Conservation (phyloP, 1,140 invertebrate genomes). For the Drosophila arawakana region DNA sequence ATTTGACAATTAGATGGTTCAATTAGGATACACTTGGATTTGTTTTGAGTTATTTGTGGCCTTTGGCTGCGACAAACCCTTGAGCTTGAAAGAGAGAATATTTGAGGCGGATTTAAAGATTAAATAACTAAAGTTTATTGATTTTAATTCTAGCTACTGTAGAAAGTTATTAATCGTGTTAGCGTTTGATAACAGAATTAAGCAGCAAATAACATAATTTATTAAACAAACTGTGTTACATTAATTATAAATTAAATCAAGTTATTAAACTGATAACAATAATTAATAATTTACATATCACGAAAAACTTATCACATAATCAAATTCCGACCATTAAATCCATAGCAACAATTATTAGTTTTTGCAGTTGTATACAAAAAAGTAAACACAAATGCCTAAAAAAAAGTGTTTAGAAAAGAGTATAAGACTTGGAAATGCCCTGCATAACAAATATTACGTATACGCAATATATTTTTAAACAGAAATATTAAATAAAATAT, state of each 20-base stretch:
- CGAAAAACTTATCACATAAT: constrained; percentile 52
- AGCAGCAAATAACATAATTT: not conserved
- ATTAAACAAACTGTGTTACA: constrained; percentile 2
- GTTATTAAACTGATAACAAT: constrained; percentile 1
- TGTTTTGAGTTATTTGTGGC: constrained; percentile 33
- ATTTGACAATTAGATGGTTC: constrained; percentile 42
- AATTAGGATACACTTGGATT: constrained; percentile 39
- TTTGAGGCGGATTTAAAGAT: not conserved
- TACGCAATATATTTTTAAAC: no score
- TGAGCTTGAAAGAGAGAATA: not conserved
- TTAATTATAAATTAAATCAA: constrained; percentile 6
- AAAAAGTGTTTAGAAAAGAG: not conserved
- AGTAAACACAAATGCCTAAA: not conserved
- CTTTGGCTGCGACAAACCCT: not conserved
- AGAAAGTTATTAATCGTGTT: not conserved
- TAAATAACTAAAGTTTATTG: not conserved
- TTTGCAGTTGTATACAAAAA: constrained; percentile 1
- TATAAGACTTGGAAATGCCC: not conserved
- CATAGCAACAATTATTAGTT: constrained; percentile 35
- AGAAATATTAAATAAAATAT: no score
- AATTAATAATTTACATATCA: constrained; percentile 21
- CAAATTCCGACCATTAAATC: constrained; percentile 33
- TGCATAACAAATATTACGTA: not conserved
- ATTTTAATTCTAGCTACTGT: not conserved
- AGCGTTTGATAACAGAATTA: not conserved